phyloP scores from a whole-genome alignment of 2,797 vertebrate species.

The Nothura maculosa region DNA sequence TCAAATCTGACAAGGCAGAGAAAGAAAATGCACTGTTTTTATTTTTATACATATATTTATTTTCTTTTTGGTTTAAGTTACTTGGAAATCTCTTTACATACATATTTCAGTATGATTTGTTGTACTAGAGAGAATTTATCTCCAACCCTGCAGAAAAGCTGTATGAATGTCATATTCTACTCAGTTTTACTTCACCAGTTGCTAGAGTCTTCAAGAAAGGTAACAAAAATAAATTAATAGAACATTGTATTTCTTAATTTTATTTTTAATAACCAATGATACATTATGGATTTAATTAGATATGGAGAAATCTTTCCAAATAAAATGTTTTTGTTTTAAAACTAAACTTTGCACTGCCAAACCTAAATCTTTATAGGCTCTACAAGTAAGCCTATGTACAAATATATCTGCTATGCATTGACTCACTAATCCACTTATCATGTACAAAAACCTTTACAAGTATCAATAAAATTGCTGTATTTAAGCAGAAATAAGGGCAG shows the following conservation, averaged over 20 bases:
- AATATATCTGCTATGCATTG: background rate
- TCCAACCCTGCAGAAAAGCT: background rate
- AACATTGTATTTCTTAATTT: constrained; percentile 16
- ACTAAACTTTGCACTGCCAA: constrained; percentile 29
- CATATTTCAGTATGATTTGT: background rate
- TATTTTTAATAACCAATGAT: constrained; percentile 54
- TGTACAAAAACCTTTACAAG: background rate
- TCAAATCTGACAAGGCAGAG: background rate
- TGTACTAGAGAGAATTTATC: background rate
- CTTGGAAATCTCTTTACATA: background rate
- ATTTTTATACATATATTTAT: background rate
- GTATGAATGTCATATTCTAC: background rate
- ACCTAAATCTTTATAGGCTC: background rate
- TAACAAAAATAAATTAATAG: background rate
- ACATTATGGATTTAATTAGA: background rate
- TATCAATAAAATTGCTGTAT: background rate
- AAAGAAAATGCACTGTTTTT: background rate
- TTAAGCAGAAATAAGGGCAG: constrained; percentile 10
- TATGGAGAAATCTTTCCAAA: background rate
- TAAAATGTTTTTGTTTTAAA: background rate
- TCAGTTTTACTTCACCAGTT: background rate
- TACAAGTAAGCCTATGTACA: background rate
- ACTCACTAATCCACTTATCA: background rate
- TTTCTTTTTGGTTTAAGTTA: background rate
- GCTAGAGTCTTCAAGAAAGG: constrained; percentile 20